Conservation (phyloP, 2,113 vertebrate genomes). For the Protomyctophum bolini region DNA sequence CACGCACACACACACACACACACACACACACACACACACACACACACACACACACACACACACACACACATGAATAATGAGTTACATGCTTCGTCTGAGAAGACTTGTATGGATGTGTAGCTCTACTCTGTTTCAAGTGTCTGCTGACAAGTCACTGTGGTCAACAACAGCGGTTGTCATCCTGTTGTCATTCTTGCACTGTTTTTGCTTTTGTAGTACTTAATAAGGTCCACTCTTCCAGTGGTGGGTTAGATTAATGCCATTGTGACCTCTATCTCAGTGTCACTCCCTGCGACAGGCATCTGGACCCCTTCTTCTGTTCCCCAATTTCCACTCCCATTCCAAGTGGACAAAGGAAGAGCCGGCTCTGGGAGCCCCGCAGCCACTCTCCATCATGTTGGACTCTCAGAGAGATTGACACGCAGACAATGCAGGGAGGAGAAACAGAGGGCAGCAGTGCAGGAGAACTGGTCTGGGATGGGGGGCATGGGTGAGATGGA, state of each 20-base stretch:
- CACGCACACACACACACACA: conserved; percentile 12
- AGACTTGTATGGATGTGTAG: background rate
- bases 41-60: background rate
- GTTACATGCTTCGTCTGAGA: background rate
- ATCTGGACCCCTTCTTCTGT: conserved; percentile 69
- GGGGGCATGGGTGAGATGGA: conserved; percentile 11
- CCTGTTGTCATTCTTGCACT: conserved; percentile 47
- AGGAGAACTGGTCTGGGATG: conserved; percentile 35
- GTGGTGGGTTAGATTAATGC: conserved; percentile 32
- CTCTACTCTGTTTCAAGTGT: background rate
- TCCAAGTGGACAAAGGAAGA: conserved; percentile 64
- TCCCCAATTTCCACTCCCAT: conserved; percentile 62
- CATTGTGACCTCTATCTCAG: conserved; percentile 58
- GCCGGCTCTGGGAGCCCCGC: conserved; percentile 58
- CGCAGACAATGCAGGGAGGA: conserved; percentile 66
- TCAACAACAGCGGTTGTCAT: conserved; percentile 22
- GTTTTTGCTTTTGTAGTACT: conserved; percentile 51
- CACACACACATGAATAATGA: background rate
- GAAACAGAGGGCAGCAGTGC: conserved; percentile 13
- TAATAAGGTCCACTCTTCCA: conserved; percentile 60
- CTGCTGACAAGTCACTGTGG: conserved; percentile 8
- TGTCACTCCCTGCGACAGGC: conserved; percentile 54
- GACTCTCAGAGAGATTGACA: conserved; percentile 66
- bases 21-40: background rate
- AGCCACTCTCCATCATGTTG: conserved; percentile 73